Evolutionary conservation across 2,797 vertebrate genomes (phyloP).

Genomic region (Apodemus agrarius): DNA sequence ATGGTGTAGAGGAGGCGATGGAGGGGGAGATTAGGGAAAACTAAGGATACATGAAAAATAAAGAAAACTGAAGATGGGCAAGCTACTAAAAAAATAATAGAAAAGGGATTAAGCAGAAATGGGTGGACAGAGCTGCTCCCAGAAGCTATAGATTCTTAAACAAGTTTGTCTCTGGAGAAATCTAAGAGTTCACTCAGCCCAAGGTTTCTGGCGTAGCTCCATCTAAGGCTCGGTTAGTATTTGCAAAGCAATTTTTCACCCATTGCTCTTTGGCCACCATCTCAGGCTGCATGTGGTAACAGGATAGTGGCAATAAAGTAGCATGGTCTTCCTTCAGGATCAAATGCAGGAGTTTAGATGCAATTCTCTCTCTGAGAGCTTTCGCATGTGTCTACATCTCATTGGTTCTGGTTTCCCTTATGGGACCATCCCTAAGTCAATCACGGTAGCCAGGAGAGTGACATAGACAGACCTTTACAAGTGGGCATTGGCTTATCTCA

Average conservation of each 20-base stretch:
- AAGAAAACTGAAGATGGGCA: not conserved
- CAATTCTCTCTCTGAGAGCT: not conserved
- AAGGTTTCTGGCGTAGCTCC: not conserved
- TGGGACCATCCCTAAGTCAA: not conserved
- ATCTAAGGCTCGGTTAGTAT: not conserved
- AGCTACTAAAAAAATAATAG: not conserved
- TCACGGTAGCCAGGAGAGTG: not conserved
- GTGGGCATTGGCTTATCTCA: not conserved
- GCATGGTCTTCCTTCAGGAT: not conserved
- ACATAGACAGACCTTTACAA: not conserved
- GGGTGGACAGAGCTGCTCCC: not conserved
- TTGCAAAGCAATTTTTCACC: not conserved
- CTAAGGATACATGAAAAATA: not conserved
- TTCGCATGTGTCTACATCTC: not conserved
- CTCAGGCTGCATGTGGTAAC: not conserved
- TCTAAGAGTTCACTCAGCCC: not conserved
- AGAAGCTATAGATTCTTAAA: not conserved
- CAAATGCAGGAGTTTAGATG: not conserved
- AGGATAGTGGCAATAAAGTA: not conserved
- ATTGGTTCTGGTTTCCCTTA: not conserved
- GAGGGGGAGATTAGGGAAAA: not conserved
- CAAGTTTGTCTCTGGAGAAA: not conserved
- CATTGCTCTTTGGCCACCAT: not conserved
- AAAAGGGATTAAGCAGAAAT: not conserved
- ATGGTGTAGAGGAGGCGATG: not conserved